Evolutionary conservation across 23 tunicate genomes (phyloP).

Genomic region (Diplosoma virens): DNA sequence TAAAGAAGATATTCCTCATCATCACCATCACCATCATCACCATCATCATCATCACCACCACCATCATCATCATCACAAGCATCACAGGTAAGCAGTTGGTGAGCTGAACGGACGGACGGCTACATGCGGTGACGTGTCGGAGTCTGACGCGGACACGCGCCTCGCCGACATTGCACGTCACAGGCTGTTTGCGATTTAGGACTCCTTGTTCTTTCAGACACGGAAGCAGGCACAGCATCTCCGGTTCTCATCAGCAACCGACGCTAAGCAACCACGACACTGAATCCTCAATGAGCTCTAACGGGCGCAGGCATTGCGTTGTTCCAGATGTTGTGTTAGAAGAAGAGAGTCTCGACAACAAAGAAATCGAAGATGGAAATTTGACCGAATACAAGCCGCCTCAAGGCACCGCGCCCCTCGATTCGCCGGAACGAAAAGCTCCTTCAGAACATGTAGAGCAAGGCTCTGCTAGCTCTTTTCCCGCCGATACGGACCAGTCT

Average conservation of each 20-base stretch:
- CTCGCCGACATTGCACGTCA: too few relatives aligned
- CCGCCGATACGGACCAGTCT: neutral
- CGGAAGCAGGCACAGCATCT: slow-evolving; percentile 40
- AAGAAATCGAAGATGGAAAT: neutral
- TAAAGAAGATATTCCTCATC: slow-evolving; percentile 50
- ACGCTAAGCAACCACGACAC: slow-evolving; percentile 41
- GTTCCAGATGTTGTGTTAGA: slow-evolving; percentile 50
- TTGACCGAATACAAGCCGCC: neutral
- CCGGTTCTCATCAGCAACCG: slow-evolving; percentile 18
- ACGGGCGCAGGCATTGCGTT: slow-evolving; percentile 52
- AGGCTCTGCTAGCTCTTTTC: neutral
- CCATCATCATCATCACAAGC: slow-evolving; percentile 94
- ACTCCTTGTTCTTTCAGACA: slow-evolving; percentile 31
- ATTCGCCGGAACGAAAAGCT: neutral
- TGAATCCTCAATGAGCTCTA: slow-evolving; percentile 11
- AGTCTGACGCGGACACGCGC: too few relatives aligned
- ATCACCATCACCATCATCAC: slow-evolving; percentile 56
- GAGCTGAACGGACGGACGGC: too few relatives aligned
- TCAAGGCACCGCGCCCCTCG: neutral
- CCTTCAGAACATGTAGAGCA: slow-evolving; percentile 13
- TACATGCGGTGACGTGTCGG: too few relatives aligned
- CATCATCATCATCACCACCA: slow-evolving; percentile 88
- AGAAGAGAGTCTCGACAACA: slow-evolving; percentile 6
- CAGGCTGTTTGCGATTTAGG: neutral
- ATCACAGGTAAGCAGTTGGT: slow-evolving; percentile 68